These are phyloP conservation scores for Seriola rivoliana DNA, from an alignment of 2,113 vertebrate species.

Conservation along the genomic window DNA sequence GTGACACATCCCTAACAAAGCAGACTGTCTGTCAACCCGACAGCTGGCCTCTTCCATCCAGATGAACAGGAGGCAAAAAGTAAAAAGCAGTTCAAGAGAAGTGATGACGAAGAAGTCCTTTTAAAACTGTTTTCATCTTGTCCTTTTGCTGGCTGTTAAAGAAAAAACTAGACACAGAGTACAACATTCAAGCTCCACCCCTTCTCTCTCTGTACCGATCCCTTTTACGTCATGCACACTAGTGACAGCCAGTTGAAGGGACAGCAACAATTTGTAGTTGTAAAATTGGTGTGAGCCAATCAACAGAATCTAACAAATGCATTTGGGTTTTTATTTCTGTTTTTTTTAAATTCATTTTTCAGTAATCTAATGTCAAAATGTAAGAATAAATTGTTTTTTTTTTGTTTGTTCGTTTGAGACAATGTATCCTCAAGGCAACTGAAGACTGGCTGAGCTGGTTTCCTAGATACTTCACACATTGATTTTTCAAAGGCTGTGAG, in stretches of 20 bases:
- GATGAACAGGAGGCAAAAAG: neutral
- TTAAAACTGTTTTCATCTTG: neutral
- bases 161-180: neutral
- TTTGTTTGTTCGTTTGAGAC: neutral
- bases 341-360: neutral
- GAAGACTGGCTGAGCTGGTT: slow-evolving; percentile 54
- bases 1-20: slow-evolving; percentile 42
- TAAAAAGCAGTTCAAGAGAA: slow-evolving; percentile 6
- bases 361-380: neutral
- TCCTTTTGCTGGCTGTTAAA: neutral
- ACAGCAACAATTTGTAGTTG: neutral
- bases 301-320: neutral
- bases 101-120: slow-evolving; percentile 1
- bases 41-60: slow-evolving; percentile 1
- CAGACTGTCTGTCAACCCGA: neutral
- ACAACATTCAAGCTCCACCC: slow-evolving; percentile 50
- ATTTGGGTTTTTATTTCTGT: neutral
- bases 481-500: neutral
- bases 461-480: neutral
- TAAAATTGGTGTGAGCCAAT: neutral
- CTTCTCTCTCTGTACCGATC: neutral
- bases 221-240: neutral
- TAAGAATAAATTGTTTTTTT: neutral
- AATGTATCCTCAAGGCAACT: neutral
- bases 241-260: slow-evolving; percentile 5